Conservation (phyloP, 2,113 vertebrate genomes). For the Steatornis caripensis region DNA sequence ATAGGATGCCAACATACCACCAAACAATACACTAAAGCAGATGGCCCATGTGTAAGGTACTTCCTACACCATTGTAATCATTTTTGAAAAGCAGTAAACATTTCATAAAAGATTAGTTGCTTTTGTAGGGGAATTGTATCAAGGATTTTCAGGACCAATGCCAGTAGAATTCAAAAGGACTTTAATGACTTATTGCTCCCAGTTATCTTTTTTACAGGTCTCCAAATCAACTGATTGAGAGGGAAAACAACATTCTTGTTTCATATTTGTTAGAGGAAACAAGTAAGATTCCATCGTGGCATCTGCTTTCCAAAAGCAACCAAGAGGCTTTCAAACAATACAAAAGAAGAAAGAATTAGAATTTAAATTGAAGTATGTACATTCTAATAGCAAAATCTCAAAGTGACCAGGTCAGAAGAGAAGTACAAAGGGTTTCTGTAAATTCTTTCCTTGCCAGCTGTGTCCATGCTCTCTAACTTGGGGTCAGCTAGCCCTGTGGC, state of each 20-base stretch:
- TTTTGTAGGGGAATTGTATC: not conserved
- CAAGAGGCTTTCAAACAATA: not conserved
- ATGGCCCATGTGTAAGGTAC: not conserved
- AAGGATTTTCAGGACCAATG: not conserved
- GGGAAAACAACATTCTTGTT: not conserved
- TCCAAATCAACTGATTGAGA: not conserved
- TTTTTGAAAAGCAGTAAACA: not conserved
- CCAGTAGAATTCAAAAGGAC: not conserved
- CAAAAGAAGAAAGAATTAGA: not conserved
- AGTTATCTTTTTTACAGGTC: not conserved
- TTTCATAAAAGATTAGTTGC: not conserved
- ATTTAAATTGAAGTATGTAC: not conserved
- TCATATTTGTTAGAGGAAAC: not conserved
- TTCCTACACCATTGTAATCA: not conserved
- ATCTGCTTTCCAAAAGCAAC: not conserved
- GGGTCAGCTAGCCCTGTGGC: not conserved
- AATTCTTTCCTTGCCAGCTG: not conserved
- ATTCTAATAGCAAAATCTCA: not conserved
- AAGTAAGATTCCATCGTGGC: not conserved
- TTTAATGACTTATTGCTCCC: not conserved
- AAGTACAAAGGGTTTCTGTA: not conserved
- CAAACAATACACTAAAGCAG: not conserved
- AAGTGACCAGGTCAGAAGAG: not conserved
- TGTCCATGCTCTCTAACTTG: not conserved
- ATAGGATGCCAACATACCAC: not conserved